phyloP scores from a whole-genome alignment of 2,888 invertebrate genomes.

The Scelioninae gen. 1 region DNA sequence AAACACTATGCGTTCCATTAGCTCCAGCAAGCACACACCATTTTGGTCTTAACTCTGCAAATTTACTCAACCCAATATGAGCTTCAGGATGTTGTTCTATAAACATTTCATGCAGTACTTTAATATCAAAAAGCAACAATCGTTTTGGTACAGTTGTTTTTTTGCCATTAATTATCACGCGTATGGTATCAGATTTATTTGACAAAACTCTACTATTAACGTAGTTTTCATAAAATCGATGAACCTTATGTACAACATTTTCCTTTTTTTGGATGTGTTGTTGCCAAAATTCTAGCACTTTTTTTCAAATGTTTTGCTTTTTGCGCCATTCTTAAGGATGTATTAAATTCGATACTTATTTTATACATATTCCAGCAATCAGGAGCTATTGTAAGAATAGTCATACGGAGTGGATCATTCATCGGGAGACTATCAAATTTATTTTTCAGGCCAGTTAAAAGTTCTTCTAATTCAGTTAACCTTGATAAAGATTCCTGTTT shows the following conservation, averaged over 20 bases:
- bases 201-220: slow-evolving; percentile 31
- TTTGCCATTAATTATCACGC: slow-evolving; percentile 7
- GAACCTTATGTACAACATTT: neutral
- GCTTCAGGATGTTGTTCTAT: slow-evolving; percentile 16
- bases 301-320: neutral
- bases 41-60: slow-evolving; percentile 27
- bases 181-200: slow-evolving; percentile 26
- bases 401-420: slow-evolving; percentile 30
- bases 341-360: slow-evolving; percentile 32
- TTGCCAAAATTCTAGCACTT: neutral
- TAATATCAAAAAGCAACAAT: slow-evolving; percentile 17
- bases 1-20: slow-evolving; percentile 36
- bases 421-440: slow-evolving; percentile 28
- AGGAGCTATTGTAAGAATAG: slow-evolving; percentile 45
- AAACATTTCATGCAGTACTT: slow-evolving; percentile 14
- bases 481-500: neutral
- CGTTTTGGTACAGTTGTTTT: slow-evolving; percentile 22
- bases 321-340: slow-evolving; percentile 11
- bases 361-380: slow-evolving; percentile 10
- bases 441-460: slow-evolving; percentile 25
- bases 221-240: slow-evolving; percentile 1
- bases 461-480: slow-evolving; percentile 16
- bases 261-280: slow-evolving; percentile 9
- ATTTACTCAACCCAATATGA: slow-evolving; percentile 25
- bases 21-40: slow-evolving; percentile 35